A percentile compares a stretch with the other conserved stretches of the same genome.
Conservation (phyloP, 2,797 vertebrate species). For the Typhlichthys subterraneus region DNA sequence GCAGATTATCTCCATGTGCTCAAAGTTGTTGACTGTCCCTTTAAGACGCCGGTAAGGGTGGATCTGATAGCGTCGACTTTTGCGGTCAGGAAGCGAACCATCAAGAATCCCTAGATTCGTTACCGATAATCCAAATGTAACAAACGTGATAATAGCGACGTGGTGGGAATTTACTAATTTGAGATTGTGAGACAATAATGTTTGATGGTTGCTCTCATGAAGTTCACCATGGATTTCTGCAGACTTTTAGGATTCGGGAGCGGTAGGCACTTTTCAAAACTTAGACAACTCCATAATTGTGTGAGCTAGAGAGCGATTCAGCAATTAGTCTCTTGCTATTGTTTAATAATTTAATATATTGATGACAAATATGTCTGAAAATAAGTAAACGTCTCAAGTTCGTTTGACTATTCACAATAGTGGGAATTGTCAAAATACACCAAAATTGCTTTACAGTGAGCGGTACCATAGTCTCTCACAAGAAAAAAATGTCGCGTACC, state of each 20-base stretch:
- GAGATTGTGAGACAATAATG: constrained; percentile 66
- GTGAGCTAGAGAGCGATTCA: constrained; percentile 11
- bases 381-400: too few species aligned
- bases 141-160: constrained; percentile 20
- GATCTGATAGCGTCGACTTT: constrained; percentile 42
- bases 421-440: too few species aligned
- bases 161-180: constrained; percentile 8
- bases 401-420: too few species aligned
- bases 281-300: constrained; percentile 54
- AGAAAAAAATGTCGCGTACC: too few species aligned
- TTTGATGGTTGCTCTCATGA: constrained; percentile 83
- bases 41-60: constrained; percentile 70
- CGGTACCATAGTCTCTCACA: too few species aligned
- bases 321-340: too few species aligned
- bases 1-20: background rate
- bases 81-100: constrained; percentile 78
- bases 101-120: constrained; percentile 63
- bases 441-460: too few species aligned
- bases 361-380: too few species aligned
- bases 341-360: too few species aligned
- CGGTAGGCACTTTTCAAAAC: constrained; percentile 75
- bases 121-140: constrained; percentile 32
- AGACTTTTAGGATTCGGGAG: constrained; percentile 80
- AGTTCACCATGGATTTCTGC: constrained; percentile 80
- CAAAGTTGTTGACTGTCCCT: constrained; percentile 54